Evolutionary conservation across 2,113 vertebrate genomes (phyloP).

Genomic region (Mobula hypostoma): DNA sequence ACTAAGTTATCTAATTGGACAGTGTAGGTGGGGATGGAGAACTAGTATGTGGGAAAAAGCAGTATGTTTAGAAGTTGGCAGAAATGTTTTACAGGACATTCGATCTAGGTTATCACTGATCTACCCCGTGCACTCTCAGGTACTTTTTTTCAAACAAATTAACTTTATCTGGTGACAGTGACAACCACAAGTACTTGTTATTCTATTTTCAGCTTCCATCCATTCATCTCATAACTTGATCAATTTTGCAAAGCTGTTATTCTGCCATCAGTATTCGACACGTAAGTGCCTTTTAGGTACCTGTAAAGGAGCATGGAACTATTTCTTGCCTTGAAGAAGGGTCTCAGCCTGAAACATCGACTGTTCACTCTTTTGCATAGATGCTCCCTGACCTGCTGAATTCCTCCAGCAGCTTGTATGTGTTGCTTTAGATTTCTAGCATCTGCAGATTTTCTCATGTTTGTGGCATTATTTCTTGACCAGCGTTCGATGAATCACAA

Average conservation of each 20-base stretch:
- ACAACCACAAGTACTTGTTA: not conserved
- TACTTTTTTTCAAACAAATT: not conserved
- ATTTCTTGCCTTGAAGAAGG: not conserved
- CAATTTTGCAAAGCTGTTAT: too few relatives aligned
- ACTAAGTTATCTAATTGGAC: too few relatives aligned
- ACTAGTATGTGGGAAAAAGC: too few relatives aligned
- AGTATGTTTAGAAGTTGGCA: not conserved
- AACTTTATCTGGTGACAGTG: not conserved
- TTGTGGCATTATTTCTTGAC: not conserved
- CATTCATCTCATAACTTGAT: not conserved
- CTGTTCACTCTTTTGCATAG: too few relatives aligned
- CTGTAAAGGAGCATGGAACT: not conserved
- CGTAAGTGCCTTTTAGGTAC: not conserved
- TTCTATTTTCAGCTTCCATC: not conserved
- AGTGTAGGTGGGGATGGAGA: too few relatives aligned
- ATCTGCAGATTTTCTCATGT: too few relatives aligned
- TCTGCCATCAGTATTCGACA: not conserved
- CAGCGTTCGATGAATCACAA: not conserved
- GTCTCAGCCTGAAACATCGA: too few relatives aligned
- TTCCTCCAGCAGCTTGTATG: too few relatives aligned
- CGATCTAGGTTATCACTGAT: not conserved
- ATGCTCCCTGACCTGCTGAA: too few relatives aligned
- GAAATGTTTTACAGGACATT: not conserved
- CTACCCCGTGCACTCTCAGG: too few relatives aligned
- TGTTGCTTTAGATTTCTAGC: too few relatives aligned